phyloP scores from a whole-genome alignment of 2,888 invertebrate genomes.

The Microchrysa polita region DNA sequence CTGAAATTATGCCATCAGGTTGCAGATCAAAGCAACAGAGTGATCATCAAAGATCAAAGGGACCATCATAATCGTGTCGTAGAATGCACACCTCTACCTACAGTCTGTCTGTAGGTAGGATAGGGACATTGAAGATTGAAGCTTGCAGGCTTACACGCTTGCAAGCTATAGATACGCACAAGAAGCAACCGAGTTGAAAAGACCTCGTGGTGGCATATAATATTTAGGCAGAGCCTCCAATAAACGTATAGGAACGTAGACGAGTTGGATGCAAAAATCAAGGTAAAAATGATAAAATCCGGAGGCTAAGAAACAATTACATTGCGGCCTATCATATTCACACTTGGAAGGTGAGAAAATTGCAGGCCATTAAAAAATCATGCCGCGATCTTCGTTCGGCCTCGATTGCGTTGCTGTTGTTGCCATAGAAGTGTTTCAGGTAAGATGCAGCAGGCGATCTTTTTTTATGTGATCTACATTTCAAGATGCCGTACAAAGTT shows the following conservation, averaged over 20 bases:
- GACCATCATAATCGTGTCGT: slow-evolving; percentile 36
- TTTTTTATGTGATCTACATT: slow-evolving; percentile 6
- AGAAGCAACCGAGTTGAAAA: neutral
- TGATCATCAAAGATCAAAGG: slow-evolving; percentile 44
- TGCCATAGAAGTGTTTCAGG: neutral
- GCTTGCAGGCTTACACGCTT: slow-evolving; percentile 14
- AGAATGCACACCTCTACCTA: slow-evolving; percentile 15
- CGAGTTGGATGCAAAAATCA: slow-evolving; percentile 3
- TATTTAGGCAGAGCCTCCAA: neutral
- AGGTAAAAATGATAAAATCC: slow-evolving; percentile 45
- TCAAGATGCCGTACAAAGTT: neutral
- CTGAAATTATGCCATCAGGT: slow-evolving; percentile 65
- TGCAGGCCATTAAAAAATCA: slow-evolving; percentile 65
- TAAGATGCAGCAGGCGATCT: neutral
- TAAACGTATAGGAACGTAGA: no score
- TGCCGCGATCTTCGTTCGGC: slow-evolving; percentile 3
- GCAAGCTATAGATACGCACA: neutral
- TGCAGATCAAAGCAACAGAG: slow-evolving; percentile 40
- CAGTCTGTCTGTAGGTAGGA: no score
- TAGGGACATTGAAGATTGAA: slow-evolving; percentile 6
- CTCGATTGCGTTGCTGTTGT: neutral
- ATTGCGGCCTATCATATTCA: slow-evolving; percentile 62
- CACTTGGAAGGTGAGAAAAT: slow-evolving; percentile 66
- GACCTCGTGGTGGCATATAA: slow-evolving; percentile 18
- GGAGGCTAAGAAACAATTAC: slow-evolving; percentile 52